These are phyloP conservation scores for Chymomyza caudatula DNA, from an alignment of 2,888 invertebrate species.

Conservation along the genomic window DNA sequence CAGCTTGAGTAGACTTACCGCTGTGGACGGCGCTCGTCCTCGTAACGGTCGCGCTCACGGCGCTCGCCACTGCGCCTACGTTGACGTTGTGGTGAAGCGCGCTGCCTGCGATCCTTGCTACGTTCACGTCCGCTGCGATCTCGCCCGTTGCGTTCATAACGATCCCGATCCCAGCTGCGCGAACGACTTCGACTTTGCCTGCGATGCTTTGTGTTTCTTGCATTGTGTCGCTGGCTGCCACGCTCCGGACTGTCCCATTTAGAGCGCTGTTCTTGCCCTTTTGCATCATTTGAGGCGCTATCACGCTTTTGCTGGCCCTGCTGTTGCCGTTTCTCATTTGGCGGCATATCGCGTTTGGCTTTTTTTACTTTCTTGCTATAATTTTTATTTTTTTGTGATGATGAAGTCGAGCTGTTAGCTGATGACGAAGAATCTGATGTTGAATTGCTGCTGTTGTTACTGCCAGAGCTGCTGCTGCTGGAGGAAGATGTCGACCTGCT, in stretches of 20 bases:
- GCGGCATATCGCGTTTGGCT: background rate
- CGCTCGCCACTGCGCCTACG: conserved; percentile 42
- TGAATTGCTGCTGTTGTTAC: conserved; percentile 16
- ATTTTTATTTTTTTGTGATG: conserved; percentile 16
- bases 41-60: conserved; percentile 14
- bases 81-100: conserved; percentile 7
- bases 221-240: conserved; percentile 21
- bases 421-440: conserved; percentile 36
- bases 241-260: conserved; percentile 72
- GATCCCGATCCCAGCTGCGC: conserved; percentile 22
- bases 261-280: conserved; percentile 55
- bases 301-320: conserved; percentile 1
- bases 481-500: conserved; percentile 10
- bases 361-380: background rate
- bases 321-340: conserved; percentile 7
- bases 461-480: conserved; percentile 27
- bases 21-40: conserved; percentile 17
- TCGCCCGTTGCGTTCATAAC: conserved; percentile 18
- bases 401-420: conserved; percentile 26
- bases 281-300: background rate
- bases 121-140: conserved; percentile 16
- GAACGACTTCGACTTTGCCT: conserved; percentile 39
- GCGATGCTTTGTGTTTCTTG: conserved; percentile 12
- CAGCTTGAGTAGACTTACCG: conserved; percentile 47
- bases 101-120: conserved; percentile 34